Conservation (phyloP, 1,140 invertebrate genomes). For the Nymphalis io region DNA sequence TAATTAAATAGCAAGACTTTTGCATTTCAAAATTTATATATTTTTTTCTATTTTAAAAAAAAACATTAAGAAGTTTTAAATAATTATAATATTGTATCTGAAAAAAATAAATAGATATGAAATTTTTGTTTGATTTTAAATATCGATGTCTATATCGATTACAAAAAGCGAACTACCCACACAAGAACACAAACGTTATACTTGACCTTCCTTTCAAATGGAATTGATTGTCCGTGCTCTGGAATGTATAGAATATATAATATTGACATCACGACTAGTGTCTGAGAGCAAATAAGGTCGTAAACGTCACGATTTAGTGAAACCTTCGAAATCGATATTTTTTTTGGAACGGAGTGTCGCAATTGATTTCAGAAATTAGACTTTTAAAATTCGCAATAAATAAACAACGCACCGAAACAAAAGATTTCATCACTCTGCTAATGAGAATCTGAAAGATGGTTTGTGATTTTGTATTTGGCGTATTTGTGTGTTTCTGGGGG, state of each 20-base stretch:
- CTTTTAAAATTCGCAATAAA: not conserved
- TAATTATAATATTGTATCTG: too few species aligned
- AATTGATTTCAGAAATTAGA: conserved; percentile 12
- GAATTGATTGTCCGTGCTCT: conserved; percentile 38
- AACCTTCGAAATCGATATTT: conserved; percentile 22
- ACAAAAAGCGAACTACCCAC: conserved; percentile 22
- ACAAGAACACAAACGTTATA: conserved; percentile 23
- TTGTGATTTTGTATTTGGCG: too few species aligned
- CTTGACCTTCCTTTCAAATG: conserved; percentile 54
- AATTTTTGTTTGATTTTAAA: not conserved
- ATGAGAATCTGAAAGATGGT: too few species aligned
- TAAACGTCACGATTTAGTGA: conserved; percentile 40
- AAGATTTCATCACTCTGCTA: too few species aligned
- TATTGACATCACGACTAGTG: conserved; percentile 54
- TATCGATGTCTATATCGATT: conserved; percentile 13
- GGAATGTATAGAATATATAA: conserved; percentile 55
- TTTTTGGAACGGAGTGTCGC: conserved; percentile 4
- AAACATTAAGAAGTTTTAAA: too few species aligned
- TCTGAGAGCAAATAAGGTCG: conserved; percentile 49
- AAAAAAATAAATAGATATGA: not conserved
- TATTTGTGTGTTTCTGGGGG: too few species aligned
- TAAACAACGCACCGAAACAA: not conserved
- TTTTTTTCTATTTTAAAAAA: too few species aligned
- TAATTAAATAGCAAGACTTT: not conserved
- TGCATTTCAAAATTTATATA: not conserved